Base-by-base conservation (phyloP, 2,888 invertebrate species). In the Homarus gammarus region DNA sequence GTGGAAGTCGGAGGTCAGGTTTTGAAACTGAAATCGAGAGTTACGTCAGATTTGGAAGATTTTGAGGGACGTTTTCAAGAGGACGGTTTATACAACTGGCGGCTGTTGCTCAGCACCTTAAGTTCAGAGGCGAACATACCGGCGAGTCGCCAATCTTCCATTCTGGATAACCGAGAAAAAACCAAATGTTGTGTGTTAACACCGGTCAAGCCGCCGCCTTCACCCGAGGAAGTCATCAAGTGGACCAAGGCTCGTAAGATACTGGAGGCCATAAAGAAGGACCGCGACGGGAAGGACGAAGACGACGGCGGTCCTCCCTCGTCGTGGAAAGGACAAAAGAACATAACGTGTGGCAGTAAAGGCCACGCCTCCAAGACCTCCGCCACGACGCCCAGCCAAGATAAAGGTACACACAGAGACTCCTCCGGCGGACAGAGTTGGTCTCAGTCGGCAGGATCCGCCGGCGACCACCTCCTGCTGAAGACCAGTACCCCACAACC, bases 81-180 rank as follows among this genome's bases (percentile, higher is more conserved):
- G 40, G 83, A 88, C 27, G 91, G 91, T n/a, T 44, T 91, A 15
- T 82, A 91, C 70, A 90, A 91, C 27, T 91, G 91, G 91, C 81
- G 90, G 49, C 10, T 87, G 27, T 78, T 90, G 78, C 70, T 90
- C 49, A 70, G 40, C 27, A 79, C 87, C 15, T 61, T 90, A 22
- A 78, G 49, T 27, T 61, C 79, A 31, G 90, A 87, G n/a, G 73
- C 68, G 12, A 44, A 73, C n/a, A 36, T 49, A 15, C 64, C 40
- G n/a, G 51, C 22, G 27, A 56, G n/a, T 56, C 40, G 49, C n/a
- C 78, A 83, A 49, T 18, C 68, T 49, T 10, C 61, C 12, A 36
- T 56, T 68, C 22, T 83, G 44, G 70, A 61, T 33, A 51, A 27
- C 8, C 75, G 40, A 31, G 61, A 40, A 2, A 75, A 79, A 15